A percentile compares a stretch with the other conserved stretches of the same genome.
Conservation (phyloP, 2,888 invertebrate genomes). For the Drosophila siamana region DNA sequence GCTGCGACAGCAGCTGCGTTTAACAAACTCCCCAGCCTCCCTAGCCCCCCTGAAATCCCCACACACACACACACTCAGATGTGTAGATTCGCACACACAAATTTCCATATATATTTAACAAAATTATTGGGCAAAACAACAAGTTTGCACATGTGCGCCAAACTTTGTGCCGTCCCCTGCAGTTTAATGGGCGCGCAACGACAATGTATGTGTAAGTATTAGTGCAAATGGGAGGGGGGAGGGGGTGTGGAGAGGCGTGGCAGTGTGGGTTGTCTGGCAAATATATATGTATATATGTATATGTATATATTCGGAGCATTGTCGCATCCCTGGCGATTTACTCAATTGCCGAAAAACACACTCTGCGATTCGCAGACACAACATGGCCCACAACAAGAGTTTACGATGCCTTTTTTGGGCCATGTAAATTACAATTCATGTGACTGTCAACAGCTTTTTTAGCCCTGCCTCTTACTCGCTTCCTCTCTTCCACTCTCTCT, state of each 20-base stretch:
- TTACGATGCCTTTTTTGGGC: slow-evolving; percentile 1
- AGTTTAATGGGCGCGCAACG: slow-evolving; percentile 3
- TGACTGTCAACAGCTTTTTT: slow-evolving; percentile 9
- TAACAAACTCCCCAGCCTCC: slow-evolving; percentile 6
- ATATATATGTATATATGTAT: too few relatives aligned
- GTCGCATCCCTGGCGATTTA: slow-evolving; percentile 33
- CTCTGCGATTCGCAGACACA: background rate
- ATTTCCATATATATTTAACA: slow-evolving; percentile 14
- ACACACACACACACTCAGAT: too few relatives aligned
- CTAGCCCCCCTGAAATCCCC: background rate
- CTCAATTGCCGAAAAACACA: slow-evolving; percentile 32
- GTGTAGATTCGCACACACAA: background rate
- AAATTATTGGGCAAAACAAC: slow-evolving; percentile 21
- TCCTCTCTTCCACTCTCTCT: background rate
- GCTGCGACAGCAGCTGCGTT: slow-evolving; percentile 23
- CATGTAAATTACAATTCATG: slow-evolving; percentile 5
- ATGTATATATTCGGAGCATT: background rate
- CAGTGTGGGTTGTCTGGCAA: too few relatives aligned
- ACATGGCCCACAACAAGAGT: slow-evolving; percentile 8
- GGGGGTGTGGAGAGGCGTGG: background rate
- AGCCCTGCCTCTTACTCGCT: background rate
- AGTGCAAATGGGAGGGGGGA: background rate
- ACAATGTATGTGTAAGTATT: background rate
- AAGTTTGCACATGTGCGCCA: slow-evolving; percentile 38
- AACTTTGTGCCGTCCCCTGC: slow-evolving; percentile 12